A percentile compares a stretch with the other conserved stretches of the same genome.
Evolutionary conservation across 2,797 vertebrate species (phyloP).

Genomic region (Capromys pilorides): DNA sequence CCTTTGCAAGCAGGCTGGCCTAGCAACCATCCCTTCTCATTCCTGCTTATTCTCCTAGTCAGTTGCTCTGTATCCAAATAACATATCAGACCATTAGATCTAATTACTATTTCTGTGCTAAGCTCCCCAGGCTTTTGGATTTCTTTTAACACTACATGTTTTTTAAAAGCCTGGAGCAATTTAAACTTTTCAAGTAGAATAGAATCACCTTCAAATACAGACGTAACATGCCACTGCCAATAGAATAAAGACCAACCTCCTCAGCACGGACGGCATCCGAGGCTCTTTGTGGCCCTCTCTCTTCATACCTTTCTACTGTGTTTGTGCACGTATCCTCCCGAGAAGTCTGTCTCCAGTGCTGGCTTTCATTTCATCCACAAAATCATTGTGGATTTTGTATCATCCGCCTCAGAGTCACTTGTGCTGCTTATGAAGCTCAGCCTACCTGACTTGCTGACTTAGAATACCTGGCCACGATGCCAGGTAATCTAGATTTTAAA

Average conservation of each 20-base stretch:
- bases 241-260: background rate
- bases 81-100: background rate
- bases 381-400: background rate
- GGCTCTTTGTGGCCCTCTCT: background rate
- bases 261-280: background rate
- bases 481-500: background rate
- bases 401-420: background rate
- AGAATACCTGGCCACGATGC: background rate
- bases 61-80: background rate
- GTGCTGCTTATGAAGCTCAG: background rate
- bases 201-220: background rate
- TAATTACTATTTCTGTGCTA: background rate
- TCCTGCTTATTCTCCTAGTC: background rate
- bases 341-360: background rate
- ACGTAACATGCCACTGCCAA: accelerated
- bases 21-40: background rate
- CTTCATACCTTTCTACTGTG: accelerated
- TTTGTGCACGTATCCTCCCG: background rate
- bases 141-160: background rate
- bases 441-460: background rate
- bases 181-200: background rate
- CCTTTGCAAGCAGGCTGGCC: background rate
- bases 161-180: background rate
- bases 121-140: background rate
- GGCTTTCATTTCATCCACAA: too few relatives aligned